Evolutionary conservation across 1,140 invertebrate genomes (phyloP), one percentile per base, ranked within the genome.

Genomic region (Scaptomyza graminum): DNA sequence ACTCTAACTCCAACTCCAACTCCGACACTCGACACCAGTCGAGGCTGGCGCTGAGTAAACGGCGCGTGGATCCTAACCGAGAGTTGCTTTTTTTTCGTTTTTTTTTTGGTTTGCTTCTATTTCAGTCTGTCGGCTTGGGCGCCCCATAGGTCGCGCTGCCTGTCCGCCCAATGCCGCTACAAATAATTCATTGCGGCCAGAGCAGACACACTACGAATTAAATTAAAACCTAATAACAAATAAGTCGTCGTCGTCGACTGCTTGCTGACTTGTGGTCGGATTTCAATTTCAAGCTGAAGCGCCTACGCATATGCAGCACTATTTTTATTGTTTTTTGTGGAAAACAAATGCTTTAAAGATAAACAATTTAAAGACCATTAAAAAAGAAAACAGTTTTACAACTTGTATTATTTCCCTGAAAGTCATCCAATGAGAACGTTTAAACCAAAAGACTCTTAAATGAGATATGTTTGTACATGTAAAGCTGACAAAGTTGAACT

Each of bases 161-260:
- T 83, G 83, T 88, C 84, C 84, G 83, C 84, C 83, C 83, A 88
- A 88, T 88, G 84, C 81, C 61, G 71, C 59, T 55, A 54, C 72
- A 75, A 76, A 88, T 88, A 89, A 88, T 87, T 88, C 79, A 88
- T 79, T 81, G 79, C 79, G 88, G 51, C 52, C 78, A 60, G 51
- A 34, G 59, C 69, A 76, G 75, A 78, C 73, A 77, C 74, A 54
- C 74, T 41, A 50, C 64, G 63, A 88, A 83, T 88, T 88, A 88
- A 88, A 88, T 88, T 88, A 88, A 88, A 88, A 78, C 75, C 79
- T 88, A 88, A 88, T 88, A 88, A 88, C 83, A 88, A 88, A 83
- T 88, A 83, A 88, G 83, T 76, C 83, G 83, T 76, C 83, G 83
- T 76, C 76, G 75, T n/a, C 76, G 75, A 65, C 39, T 59, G 60